A percentile compares a stretch with the other conserved stretches of the same genome.
Evolutionary conservation across 2,888 invertebrate genomes (phyloP).

Genomic region (Antitype chi): DNA sequence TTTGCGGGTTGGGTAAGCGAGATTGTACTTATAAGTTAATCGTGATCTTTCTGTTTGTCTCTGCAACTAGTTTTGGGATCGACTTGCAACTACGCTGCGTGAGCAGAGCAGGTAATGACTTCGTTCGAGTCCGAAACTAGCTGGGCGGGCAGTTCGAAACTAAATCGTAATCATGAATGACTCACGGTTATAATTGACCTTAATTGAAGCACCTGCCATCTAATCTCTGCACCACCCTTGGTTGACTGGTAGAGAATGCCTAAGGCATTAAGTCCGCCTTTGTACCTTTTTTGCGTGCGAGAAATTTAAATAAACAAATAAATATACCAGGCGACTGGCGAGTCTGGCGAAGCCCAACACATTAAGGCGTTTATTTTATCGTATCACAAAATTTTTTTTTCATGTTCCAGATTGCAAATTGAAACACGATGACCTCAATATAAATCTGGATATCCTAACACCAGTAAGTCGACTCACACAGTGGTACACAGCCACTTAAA

Average conservation of each 20-base stretch:
- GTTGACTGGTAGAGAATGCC: too few relatives aligned
- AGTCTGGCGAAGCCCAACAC: background rate
- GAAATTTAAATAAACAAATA: too few relatives aligned
- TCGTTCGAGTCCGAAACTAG: background rate
- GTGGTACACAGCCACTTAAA: too few relatives aligned
- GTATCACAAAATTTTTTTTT: conserved; percentile 1
- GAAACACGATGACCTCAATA: conserved; percentile 89
- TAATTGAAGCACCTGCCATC: too few relatives aligned
- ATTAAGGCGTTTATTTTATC: background rate
- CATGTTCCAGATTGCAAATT: conserved; percentile 86
- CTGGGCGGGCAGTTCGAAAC: background rate
- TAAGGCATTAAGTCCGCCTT: too few relatives aligned
- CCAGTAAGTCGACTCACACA: conserved; percentile 77
- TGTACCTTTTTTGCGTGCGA: too few relatives aligned
- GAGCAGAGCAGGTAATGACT: background rate
- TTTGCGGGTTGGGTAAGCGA: conserved; percentile 84
- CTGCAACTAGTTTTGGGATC: background rate
- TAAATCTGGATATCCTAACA: conserved; percentile 87
- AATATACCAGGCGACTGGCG: background rate
- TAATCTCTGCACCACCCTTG: too few relatives aligned
- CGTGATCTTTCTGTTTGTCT: background rate
- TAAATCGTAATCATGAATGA: background rate
- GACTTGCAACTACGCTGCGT: background rate
- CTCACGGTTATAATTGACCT: too few relatives aligned
- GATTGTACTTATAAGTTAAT: background rate